Conservation (phyloP, 2,113 vertebrate genomes). For the Grammomys dolichurus region DNA sequence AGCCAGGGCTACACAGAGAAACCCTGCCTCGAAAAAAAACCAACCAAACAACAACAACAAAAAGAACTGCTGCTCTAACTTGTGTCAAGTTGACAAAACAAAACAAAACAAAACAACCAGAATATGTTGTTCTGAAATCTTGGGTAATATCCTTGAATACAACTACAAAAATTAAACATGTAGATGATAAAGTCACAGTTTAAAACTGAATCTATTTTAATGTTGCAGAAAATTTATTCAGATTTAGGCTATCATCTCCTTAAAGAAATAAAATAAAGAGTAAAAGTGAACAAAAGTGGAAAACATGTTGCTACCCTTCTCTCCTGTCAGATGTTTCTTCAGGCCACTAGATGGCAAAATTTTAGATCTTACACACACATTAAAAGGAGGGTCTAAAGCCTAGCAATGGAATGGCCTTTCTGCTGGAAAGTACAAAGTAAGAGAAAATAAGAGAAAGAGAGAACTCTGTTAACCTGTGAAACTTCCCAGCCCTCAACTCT, state of each 20-base stretch:
- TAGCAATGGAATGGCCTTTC: background rate
- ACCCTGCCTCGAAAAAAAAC: no score
- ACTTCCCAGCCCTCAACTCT: background rate
- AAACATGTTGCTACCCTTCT: background rate
- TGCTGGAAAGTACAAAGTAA: slow-evolving; percentile 19
- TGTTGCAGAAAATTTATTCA: background rate
- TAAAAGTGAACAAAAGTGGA: background rate
- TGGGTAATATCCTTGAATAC: slow-evolving; percentile 7
- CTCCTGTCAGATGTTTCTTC: background rate
- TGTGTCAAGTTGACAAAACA: background rate
- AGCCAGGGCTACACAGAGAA: no score
- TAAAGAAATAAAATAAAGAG: background rate
- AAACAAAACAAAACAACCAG: no score
- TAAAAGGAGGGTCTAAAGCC: background rate
- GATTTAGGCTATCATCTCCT: background rate
- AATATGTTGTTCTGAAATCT: background rate
- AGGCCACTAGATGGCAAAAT: slow-evolving; percentile 25
- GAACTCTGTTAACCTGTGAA: background rate
- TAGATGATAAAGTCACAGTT: background rate
- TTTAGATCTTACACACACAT: background rate
- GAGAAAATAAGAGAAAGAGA: background rate
- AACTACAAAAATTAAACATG: background rate
- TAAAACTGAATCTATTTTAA: slow-evolving; percentile 14
- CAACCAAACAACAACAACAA: no score
- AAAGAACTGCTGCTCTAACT: background rate